These are phyloP conservation scores for Habrosyne pyritoides DNA, from an alignment of 2,888 invertebrate species.

Conservation along the genomic window DNA sequence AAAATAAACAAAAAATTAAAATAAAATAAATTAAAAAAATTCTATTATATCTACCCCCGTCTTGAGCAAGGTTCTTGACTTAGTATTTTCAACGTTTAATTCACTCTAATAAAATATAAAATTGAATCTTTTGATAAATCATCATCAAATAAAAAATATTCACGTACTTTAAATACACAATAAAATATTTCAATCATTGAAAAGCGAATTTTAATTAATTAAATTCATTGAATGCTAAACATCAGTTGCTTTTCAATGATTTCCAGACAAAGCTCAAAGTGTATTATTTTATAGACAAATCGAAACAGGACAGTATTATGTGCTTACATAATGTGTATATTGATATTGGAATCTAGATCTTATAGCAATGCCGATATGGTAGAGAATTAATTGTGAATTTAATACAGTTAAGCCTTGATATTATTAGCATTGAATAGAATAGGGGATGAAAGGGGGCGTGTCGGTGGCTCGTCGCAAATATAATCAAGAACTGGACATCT, in stretches of 20 bases:
- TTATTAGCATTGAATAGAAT: conserved; percentile 59
- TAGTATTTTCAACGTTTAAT: no score
- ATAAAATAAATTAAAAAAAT: no score
- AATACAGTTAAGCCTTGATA: conserved; percentile 47
- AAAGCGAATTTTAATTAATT: conserved; percentile 75
- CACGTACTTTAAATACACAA: no score
- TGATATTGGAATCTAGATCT: conserved; percentile 18
- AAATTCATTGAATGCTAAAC: conserved; percentile 77
- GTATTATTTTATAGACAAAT: conserved; percentile 82
- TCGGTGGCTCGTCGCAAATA: conserved; percentile 79
- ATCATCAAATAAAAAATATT: no score
- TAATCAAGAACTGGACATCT: conserved; percentile 69
- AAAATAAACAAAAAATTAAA: no score
- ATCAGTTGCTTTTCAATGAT: conserved; percentile 77
- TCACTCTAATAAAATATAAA: background rate
- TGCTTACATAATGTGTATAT: conserved; percentile 50
- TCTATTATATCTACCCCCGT: no score
- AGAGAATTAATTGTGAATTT: conserved; percentile 28
- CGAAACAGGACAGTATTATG: conserved; percentile 59
- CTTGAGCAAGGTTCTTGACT: no score
- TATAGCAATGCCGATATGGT: conserved; percentile 23
- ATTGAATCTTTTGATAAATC: background rate
- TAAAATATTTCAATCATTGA: conserved; percentile 52
- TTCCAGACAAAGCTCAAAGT: conserved; percentile 80
- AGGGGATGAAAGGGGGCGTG: conserved; percentile 80